Evolutionary conservation across 2,888 invertebrate species (phyloP), one percentile per base, ranked within the genome.

Genomic region (Hemistola chrysoprasaria): DNA sequence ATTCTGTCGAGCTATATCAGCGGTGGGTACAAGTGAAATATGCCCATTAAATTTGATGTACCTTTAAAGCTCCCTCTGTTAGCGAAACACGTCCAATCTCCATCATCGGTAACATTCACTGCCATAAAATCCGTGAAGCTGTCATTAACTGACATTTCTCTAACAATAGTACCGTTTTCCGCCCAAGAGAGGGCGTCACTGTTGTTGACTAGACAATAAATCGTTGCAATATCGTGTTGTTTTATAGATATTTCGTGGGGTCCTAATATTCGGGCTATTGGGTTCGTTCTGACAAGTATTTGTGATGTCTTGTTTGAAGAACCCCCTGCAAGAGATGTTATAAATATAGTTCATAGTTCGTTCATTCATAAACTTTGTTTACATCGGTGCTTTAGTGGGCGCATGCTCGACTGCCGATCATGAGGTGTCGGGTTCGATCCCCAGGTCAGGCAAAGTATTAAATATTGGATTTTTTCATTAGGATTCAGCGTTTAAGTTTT

Each of bases 251-350:
- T 23, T 1, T 62, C 56, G 45, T 79, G 82, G 0, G 79, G 72
- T 0, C 83, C 84, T 11, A 80, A 51, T 34, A 87, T 82, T 47
- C 77, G 74, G 0, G 78, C 79, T 22, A 62, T 60, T 1, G 87
- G 80, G n/a, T 66, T 52, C 0, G 56, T 24, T 46, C 59, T 54
- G 8, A 80, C 44, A 0, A 52, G 57, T 32, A 88, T 63, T 20
- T 55, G 46, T 1, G 69, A 66, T 0, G 79, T 67, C 35, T 72
- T 59, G 5, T 60, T 68, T 8, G 67, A 42, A 58, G 64, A 51
- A 0, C 90, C 89, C 8, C 77, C 90, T 90, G 53, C 3, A 70
- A 66, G 22, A 29, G 22, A 16, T 26, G 20, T 8, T 1, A 24
- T 9, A 3, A 30, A 24, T 8, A 1, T 8, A 23, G 23, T 23